Evolutionary conservation across 1,140 invertebrate genomes (phyloP).

Genomic region (Leptopilina clavipes): DNA sequence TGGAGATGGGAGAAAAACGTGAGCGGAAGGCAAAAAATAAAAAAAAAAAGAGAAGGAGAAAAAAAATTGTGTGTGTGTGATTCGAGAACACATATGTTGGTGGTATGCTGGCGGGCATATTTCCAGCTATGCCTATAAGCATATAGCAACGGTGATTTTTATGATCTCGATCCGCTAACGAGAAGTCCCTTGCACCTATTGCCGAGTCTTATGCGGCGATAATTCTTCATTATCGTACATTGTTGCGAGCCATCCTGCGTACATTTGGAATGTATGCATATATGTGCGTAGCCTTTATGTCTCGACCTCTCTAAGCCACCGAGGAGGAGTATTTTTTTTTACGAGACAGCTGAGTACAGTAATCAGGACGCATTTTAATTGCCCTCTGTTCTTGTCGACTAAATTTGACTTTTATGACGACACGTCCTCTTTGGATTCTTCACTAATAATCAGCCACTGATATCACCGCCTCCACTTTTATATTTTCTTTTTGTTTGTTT

Average conservation of each 20-base stretch:
- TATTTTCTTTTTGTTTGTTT: not conserved
- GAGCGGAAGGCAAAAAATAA: too few species aligned
- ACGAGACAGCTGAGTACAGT: conserved; percentile 26
- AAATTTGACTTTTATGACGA: conserved; percentile 33
- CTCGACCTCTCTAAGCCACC: conserved; percentile 30
- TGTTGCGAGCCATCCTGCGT: conserved; percentile 62
- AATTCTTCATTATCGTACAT: conserved; percentile 76
- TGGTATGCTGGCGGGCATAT: conserved; percentile 3
- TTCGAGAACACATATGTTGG: conserved; percentile 42
- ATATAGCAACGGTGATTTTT: conserved; percentile 66
- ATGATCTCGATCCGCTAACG: conserved; percentile 70
- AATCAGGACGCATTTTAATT: conserved; percentile 35
- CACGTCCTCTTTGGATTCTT: conserved; percentile 12
- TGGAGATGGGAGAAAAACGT: too few species aligned
- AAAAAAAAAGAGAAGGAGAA: conserved; percentile 36
- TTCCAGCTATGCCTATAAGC: conserved; percentile 46
- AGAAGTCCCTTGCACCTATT: conserved; percentile 66
- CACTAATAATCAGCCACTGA: conserved; percentile 12
- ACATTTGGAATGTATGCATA: conserved; percentile 24
- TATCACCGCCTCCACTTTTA: conserved; percentile 10
- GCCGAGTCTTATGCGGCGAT: conserved; percentile 70
- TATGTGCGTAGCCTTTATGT: not conserved
- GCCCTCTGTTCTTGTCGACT: conserved; percentile 21
- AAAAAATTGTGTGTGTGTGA: conserved; percentile 44
- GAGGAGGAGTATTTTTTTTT: conserved; percentile 24